Evolutionary conservation across 2,888 invertebrate species (phyloP).

Genomic region (Camponotus fellah): DNA sequence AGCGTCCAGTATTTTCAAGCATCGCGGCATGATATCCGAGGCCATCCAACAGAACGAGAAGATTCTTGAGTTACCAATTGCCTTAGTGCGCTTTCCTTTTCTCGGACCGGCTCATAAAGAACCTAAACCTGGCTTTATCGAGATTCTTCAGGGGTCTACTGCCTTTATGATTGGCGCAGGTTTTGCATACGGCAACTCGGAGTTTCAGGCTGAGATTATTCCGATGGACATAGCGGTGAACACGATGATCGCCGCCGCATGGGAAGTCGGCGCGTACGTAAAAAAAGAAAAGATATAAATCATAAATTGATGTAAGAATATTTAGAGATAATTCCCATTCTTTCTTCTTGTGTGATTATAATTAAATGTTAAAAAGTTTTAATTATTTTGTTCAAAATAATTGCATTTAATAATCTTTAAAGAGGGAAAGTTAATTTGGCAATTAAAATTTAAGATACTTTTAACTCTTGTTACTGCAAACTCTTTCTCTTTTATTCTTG

Average conservation of each 20-base stretch:
- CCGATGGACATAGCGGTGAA: conserved; percentile 80
- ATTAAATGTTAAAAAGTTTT: conserved; percentile 5
- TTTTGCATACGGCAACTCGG: conserved; percentile 72
- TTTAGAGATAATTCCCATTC: neutral
- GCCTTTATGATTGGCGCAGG: conserved; percentile 81
- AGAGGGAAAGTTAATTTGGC: neutral
- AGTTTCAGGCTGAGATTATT: conserved; percentile 76
- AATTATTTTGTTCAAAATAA: neutral
- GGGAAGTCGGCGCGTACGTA: conserved; percentile 73
- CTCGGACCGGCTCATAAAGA: conserved; percentile 80
- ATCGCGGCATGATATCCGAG: conserved; percentile 65
- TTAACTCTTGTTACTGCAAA: neutral
- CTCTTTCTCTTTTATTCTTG: neutral
- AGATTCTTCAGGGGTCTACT: conserved; percentile 76
- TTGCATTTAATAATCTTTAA: neutral
- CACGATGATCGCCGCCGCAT: conserved; percentile 77
- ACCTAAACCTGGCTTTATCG: conserved; percentile 80
- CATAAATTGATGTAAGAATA: neutral
- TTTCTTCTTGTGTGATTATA: neutral
- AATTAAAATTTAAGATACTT: conserved; percentile 2
- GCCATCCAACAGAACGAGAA: conserved; percentile 61
- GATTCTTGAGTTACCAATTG: conserved; percentile 71
- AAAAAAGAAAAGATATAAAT: neutral
- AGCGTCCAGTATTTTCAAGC: conserved; percentile 70
- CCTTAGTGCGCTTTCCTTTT: conserved; percentile 74